Conservation (phyloP, 2,113 vertebrate genomes). For the Toxotes jaculatrix region DNA sequence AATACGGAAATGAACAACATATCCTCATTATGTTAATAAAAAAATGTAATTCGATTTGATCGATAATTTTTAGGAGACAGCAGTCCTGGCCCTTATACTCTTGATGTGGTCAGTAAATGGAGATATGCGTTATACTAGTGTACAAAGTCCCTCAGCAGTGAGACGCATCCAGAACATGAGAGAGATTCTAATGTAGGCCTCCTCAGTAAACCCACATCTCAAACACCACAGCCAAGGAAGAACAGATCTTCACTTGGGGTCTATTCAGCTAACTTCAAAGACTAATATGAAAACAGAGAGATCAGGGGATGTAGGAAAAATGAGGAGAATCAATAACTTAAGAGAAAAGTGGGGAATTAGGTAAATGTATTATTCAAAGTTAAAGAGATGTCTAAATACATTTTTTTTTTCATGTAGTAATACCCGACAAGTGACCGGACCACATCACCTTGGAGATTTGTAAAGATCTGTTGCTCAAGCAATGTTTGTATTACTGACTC, state of each 20-base stretch:
- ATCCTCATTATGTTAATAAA: no score
- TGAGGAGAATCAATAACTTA: conserved; percentile 87
- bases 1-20: no score
- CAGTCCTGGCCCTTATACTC: neutral
- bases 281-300: conserved; percentile 53
- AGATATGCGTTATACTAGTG: conserved; percentile 10
- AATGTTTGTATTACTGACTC: conserved; percentile 50
- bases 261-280: conserved; percentile 71
- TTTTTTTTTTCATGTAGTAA: conserved; percentile 18
- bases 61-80: no score
- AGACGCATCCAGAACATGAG: conserved; percentile 11
- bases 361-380: conserved; percentile 52
- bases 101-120: conserved; percentile 11
- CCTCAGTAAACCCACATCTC: conserved; percentile 54
- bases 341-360: conserved; percentile 73
- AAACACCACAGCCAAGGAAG: conserved; percentile 43
- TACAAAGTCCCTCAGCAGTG: conserved; percentile 6
- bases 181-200: conserved; percentile 29
- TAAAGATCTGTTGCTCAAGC: conserved; percentile 43
- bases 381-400: neutral
- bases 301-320: conserved; percentile 87
- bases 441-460: conserved; percentile 29
- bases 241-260: conserved; percentile 57
- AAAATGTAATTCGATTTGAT: no score
- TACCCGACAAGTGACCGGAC: conserved; percentile 11